Evolutionary conservation across 2,888 invertebrate genomes (phyloP).

Genomic region (Scaptomyza flava): DNA sequence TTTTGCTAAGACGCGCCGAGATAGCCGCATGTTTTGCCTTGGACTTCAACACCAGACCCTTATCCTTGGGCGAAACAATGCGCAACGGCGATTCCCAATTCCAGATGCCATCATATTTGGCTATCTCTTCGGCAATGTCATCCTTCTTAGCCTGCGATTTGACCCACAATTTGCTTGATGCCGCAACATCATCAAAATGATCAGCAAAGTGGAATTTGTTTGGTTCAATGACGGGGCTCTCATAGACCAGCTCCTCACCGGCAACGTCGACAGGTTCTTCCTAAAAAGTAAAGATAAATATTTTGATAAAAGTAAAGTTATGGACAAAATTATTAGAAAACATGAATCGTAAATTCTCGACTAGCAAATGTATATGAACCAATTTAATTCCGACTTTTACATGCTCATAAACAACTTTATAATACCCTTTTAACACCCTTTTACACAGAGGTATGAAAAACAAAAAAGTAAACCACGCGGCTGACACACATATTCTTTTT

Average conservation of each 20-base stretch:
- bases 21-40: constrained; percentile 99
- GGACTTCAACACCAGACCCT: constrained; percentile 94
- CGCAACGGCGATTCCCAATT: constrained; percentile 89
- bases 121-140: constrained; percentile 92
- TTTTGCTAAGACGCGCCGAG: constrained; percentile 90
- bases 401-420: not conserved
- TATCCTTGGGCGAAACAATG: constrained; percentile 92
- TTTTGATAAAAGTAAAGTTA: constrained; percentile 18
- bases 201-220: constrained; percentile 91
- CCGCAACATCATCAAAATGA: constrained; percentile 91
- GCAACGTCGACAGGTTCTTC: constrained; percentile 52
- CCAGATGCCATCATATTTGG: constrained; percentile 97
- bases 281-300: constrained; percentile 38
- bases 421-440: not conserved
- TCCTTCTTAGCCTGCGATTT: constrained; percentile 96
- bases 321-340: constrained; percentile 23
- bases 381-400: not conserved
- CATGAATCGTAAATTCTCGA: not conserved
- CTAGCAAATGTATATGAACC: not conserved
- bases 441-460: not conserved
- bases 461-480: constrained; percentile 52
- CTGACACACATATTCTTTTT: constrained; percentile 44
- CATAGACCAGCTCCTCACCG: constrained; percentile 85
- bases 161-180: constrained; percentile 92
- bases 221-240: constrained; percentile 88